Base-by-base conservation (phyloP, 2,888 invertebrate genomes). In the Catocala nupta region DNA sequence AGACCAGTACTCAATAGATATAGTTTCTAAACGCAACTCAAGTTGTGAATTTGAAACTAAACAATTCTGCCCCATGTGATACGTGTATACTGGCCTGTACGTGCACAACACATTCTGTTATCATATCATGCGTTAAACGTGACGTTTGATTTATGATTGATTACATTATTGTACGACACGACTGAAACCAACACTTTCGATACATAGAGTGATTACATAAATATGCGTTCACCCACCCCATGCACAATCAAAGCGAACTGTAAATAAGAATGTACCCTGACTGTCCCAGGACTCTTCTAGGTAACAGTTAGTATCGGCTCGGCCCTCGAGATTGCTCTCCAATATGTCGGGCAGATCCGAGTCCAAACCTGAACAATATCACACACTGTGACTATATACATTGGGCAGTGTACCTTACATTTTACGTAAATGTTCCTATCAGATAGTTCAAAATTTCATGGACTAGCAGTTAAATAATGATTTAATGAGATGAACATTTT, bases 241-340 rank as follows among this genome's bases (percentile, higher is more conserved):
- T 92, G 92, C 92, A 91, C 80, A 84, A 83, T 77, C 76, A 79
- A 80, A 85, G 88, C 87, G 78, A 82, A 82, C 76, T 80, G 63
- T 59, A 77, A 83, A 80, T 78, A 82, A 82, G 74, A 65, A 61
- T 75, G 86, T 93, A 93, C 93, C 90, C 95, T 95, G 84, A 90
- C 87, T 81, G 87, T 92, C 78, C 95, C 95, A 87, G 83, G 94
- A 90, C 89, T 95, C 87, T 88, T 96, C 92, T 89, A 95, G 85
- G 93, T 93, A 90, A 94, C 95, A 90, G 92, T 94, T 88, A 94
- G 93, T 81, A 92, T 92, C 84, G 89, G 89, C 88, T 88, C 89
- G 84, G 89, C 90, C 84, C 91, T 94, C 87, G 87, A 92, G 79
- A 91, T 94, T 94, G 83, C 89, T 86, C 87, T 93, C 93, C 91